Percentiles rank a stretch among this genome's conserved stretches.
Evolutionary conservation across 1,140 invertebrate genomes (phyloP).

Genomic region (Coenobita brevimanus): DNA sequence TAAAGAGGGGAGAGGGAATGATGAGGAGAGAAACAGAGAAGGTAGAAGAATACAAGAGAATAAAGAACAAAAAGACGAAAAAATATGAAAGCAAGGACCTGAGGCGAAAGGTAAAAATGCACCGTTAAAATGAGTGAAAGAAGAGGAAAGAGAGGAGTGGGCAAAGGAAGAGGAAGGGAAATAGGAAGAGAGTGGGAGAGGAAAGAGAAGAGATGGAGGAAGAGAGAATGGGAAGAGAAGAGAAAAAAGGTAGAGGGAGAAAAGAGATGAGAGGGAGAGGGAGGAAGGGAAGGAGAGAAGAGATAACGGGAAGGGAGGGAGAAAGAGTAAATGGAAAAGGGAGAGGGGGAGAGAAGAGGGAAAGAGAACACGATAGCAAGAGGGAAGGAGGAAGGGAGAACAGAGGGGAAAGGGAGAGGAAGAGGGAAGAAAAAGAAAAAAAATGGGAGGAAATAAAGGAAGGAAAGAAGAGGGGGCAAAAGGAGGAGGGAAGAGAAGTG

Average conservation of each 20-base stretch:
- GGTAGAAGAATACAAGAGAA: no score
- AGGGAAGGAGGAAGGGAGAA: neutral
- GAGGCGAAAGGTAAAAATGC: no score
- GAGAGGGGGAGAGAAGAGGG: neutral
- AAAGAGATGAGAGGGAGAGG: neutral
- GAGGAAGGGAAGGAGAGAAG: conserved; percentile 3
- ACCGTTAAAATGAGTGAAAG: no score
- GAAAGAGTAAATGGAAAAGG: neutral
- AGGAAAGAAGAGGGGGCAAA: no score
- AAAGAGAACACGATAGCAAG: neutral
- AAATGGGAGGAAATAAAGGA: neutral
- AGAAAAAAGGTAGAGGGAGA: neutral
- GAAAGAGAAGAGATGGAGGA: neutral
- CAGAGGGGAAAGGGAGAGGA: neutral
- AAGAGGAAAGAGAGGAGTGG: no score
- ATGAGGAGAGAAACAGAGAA: no score
- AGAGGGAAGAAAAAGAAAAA: neutral
- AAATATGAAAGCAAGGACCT: no score
- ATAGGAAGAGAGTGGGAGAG: neutral
- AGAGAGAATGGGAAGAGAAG: neutral
- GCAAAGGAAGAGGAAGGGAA: no score
- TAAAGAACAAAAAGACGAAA: no score
- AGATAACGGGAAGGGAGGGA: neutral
- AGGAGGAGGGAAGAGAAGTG: no score
- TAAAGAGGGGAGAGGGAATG: no score